Evolutionary conservation across 2,797 vertebrate genomes (phyloP).

Genomic region (Melanotaenia pygmaea): DNA sequence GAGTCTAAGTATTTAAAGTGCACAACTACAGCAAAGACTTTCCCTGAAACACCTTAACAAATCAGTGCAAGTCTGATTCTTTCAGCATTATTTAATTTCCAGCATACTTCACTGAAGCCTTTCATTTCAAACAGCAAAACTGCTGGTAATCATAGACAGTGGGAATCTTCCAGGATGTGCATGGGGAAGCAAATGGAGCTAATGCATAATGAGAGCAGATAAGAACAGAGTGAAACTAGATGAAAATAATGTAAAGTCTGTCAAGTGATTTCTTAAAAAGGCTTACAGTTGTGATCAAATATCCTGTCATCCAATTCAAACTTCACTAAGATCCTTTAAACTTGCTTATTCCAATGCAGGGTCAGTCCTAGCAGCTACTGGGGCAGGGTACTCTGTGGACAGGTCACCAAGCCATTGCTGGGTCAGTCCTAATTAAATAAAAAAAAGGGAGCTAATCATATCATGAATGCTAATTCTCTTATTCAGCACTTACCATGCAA

Average conservation of each 20-base stretch:
- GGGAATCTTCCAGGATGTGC: constrained; percentile 30
- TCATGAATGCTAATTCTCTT: constrained; percentile 52
- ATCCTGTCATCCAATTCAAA: neutral
- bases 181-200: constrained; percentile 41
- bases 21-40: constrained; percentile 37
- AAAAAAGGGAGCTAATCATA: neutral
- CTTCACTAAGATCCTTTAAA: neutral
- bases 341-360: no score
- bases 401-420: neutral
- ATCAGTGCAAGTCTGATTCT: constrained; percentile 20
- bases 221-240: neutral
- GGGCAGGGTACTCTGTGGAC: neutral
- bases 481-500: constrained; percentile 59
- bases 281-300: neutral
- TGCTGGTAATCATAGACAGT: constrained; percentile 48
- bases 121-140: constrained; percentile 55
- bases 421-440: neutral
- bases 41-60: constrained; percentile 17
- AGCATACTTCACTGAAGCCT: constrained; percentile 40
- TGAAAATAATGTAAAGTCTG: neutral
- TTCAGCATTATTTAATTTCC: constrained; percentile 42
- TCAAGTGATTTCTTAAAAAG: neutral
- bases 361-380: no score
- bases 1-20: constrained; percentile 5
- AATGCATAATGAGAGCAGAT: constrained; percentile 21